Evolutionary conservation across 2,113 vertebrate genomes (phyloP).

Genomic region (Anas platyrhynchos): DNA sequence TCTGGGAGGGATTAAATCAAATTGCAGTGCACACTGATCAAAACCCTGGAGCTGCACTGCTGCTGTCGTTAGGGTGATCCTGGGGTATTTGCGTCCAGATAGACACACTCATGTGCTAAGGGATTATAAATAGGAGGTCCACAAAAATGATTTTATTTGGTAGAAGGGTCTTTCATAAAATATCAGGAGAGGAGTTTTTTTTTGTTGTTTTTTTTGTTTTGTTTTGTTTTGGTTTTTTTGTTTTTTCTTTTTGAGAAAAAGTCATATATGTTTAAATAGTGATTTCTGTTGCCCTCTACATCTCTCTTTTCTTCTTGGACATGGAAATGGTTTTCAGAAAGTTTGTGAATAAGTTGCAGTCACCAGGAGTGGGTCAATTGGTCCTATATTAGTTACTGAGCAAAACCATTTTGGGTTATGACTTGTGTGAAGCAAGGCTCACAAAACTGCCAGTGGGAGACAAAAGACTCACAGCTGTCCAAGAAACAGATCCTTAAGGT

Average conservation of each 20-base stretch:
- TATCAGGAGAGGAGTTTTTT: background rate
- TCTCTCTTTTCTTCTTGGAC: background rate
- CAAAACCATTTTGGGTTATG: background rate
- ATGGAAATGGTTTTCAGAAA: background rate
- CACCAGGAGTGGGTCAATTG: background rate
- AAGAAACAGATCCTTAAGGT: background rate
- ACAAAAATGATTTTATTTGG: background rate
- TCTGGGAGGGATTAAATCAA: background rate
- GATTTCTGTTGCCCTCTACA: background rate
- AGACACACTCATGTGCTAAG: background rate
- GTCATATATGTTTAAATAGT: background rate
- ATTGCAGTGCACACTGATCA: background rate
- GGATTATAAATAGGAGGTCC: background rate
- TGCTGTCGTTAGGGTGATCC: background rate
- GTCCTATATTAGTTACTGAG: background rate
- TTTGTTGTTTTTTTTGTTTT: background rate
- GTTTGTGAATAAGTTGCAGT: background rate
- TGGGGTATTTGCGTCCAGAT: background rate
- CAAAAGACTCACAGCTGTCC: background rate
- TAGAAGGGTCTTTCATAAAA: background rate
- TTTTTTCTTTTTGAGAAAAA: background rate
- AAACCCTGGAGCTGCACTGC: background rate
- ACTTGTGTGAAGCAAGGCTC: background rate
- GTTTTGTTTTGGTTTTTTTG: too few species aligned
- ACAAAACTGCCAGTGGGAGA: conserved; percentile 8